These are phyloP conservation scores for Zeuzera pyrina DNA, from an alignment of 2,888 invertebrate species.

Conservation along the genomic window DNA sequence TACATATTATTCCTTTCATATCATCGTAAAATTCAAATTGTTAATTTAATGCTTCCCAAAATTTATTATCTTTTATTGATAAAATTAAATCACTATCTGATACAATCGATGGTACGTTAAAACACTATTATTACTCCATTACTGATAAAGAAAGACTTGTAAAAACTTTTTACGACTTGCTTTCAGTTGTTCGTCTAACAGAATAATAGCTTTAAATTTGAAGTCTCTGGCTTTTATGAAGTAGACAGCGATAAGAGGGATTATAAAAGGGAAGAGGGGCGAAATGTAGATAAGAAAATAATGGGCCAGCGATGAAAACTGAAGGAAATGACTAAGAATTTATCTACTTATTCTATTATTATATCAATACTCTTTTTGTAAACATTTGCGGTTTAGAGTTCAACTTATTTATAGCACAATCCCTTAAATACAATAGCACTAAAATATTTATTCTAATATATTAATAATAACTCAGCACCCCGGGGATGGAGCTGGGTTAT, in stretches of 20 bases:
- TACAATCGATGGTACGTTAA: slow-evolving; percentile 1
- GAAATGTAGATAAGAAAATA: slow-evolving; percentile 56
- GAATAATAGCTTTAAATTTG: slow-evolving; percentile 53
- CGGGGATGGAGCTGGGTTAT: no score
- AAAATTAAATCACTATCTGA: slow-evolving; percentile 1
- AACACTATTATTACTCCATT: slow-evolving; percentile 25
- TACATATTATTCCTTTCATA: no score
- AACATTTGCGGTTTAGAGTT: no score
- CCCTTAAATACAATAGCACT: no score
- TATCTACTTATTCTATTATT: slow-evolving; percentile 23
- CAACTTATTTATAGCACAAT: no score
- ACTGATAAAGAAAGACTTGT: slow-evolving; percentile 31
- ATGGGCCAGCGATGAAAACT: slow-evolving; percentile 48
- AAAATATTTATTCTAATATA: no score
- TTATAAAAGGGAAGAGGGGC: slow-evolving; percentile 53
- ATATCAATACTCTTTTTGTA: no score
- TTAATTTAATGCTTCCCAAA: no score
- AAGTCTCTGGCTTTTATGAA: slow-evolving; percentile 53
- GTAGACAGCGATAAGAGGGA: slow-evolving; percentile 54
- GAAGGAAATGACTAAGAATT: slow-evolving; percentile 32
- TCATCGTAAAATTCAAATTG: no score
- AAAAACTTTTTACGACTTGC: slow-evolving; percentile 45
- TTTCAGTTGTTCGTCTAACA: slow-evolving; percentile 39
- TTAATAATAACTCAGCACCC: no score
- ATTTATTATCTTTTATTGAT: slow-evolving; percentile 1